phyloP scores from a whole-genome alignment of 2,888 invertebrate species.

The Spodoptera exigua region DNA sequence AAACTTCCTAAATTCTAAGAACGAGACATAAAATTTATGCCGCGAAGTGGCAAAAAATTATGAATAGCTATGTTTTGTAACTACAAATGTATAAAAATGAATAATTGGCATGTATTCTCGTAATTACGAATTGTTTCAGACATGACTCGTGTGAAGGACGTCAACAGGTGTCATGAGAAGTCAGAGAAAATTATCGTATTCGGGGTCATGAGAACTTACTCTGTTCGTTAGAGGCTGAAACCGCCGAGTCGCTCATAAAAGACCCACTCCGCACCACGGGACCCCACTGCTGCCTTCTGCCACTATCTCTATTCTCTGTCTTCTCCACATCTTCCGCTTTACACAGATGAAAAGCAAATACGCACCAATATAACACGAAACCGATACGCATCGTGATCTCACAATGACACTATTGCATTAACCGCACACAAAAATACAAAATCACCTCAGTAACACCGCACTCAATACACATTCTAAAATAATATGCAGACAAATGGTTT shows the following conservation, averaged over 20 bases:
- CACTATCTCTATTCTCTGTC: constrained; percentile 82
- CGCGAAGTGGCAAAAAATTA: constrained; percentile 30
- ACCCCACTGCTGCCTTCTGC: constrained; percentile 83
- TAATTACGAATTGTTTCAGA: constrained; percentile 58
- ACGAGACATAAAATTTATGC: constrained; percentile 15
- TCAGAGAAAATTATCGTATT: constrained; percentile 66
- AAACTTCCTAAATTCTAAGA: constrained; percentile 10
- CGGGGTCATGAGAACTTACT: constrained; percentile 79
- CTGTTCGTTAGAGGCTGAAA: constrained; percentile 81
- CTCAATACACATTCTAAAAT: constrained; percentile 85
- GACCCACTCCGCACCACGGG: constrained; percentile 79
- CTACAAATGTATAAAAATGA: constrained; percentile 42
- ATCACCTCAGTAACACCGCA: constrained; percentile 73
- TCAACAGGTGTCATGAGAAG: constrained; percentile 79
- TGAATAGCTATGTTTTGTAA: constrained; percentile 26
- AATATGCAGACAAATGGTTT: constrained; percentile 67
- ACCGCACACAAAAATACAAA: constrained; percentile 76
- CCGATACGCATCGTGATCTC: constrained; percentile 87
- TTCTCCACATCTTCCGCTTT: constrained; percentile 85
- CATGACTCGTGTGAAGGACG: constrained; percentile 69
- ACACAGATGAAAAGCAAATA: constrained; percentile 85
- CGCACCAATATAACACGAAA: constrained; percentile 87
- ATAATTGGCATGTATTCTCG: constrained; percentile 56
- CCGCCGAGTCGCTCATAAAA: constrained; percentile 75
- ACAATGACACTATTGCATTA: constrained; percentile 82